phyloP scores from a whole-genome alignment of 2,888 invertebrate genomes.

The Antheraea assamensis region DNA sequence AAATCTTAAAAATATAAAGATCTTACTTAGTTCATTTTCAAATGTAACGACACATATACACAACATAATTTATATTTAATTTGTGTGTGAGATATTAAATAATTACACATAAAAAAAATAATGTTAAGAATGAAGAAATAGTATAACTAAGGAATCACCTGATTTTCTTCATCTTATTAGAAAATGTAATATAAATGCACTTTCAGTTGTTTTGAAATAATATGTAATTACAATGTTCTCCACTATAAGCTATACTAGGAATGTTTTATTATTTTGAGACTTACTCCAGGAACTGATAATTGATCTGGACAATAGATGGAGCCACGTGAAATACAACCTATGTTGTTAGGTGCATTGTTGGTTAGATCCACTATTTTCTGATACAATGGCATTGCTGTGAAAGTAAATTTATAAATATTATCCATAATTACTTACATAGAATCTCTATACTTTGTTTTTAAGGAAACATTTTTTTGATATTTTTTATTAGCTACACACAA shows the following conservation, averaged over 20 bases:
- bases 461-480: background rate
- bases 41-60: no score
- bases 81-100: no score
- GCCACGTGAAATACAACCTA: slow-evolving; percentile 60
- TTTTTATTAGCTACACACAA: background rate
- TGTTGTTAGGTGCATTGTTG: slow-evolving; percentile 68
- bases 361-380: slow-evolving; percentile 91
- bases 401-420: background rate
- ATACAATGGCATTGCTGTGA: slow-evolving; percentile 85
- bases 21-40: no score
- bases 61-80: no score
- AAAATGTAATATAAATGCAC: no score
- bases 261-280: slow-evolving; percentile 30
- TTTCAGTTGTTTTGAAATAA: no score
- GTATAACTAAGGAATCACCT: no score
- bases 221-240: background rate
- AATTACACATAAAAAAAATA: no score
- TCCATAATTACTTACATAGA: no score
- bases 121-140: no score
- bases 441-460: background rate
- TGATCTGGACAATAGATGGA: slow-evolving; percentile 74
- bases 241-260: background rate
- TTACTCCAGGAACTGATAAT: slow-evolving; percentile 66
- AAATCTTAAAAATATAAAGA: no score
- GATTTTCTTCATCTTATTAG: no score